These are phyloP conservation scores for Caradrina kadenii DNA, from an alignment of 2,888 invertebrate genomes.

Conservation along the genomic window DNA sequence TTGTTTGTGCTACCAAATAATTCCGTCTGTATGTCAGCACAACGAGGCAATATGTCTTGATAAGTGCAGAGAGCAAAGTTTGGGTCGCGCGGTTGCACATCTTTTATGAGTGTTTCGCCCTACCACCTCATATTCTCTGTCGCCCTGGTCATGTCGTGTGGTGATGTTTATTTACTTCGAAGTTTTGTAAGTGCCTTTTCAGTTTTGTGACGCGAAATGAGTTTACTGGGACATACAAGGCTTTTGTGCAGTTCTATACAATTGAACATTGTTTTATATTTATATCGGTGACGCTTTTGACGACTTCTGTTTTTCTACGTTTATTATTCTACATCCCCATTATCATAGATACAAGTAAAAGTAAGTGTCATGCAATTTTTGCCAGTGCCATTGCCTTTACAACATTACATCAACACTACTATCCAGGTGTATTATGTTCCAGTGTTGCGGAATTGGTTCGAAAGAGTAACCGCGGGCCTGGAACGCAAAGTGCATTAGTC, in stretches of 20 bases:
- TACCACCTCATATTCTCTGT: constrained; percentile 68
- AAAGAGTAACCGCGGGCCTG: no score
- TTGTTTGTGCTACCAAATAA: constrained; percentile 39
- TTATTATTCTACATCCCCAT: no score
- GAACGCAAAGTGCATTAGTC: no score
- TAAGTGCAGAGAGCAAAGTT: constrained; percentile 78
- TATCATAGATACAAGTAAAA: no score
- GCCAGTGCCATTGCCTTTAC: no score
- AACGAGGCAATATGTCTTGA: constrained; percentile 75
- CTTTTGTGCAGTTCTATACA: background rate
- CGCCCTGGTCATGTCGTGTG: constrained; percentile 63
- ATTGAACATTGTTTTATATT: background rate
- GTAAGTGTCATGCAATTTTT: no score
- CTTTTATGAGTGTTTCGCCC: constrained; percentile 69
- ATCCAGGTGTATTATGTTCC: no score
- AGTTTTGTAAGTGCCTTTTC: constrained; percentile 32
- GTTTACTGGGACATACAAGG: constrained; percentile 1
- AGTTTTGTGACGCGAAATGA: constrained; percentile 21
- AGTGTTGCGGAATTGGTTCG: no score
- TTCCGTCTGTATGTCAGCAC: constrained; percentile 60
- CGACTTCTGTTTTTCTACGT: background rate
- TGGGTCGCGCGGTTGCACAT: constrained; percentile 73
- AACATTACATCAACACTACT: no score
- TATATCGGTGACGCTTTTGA: background rate
- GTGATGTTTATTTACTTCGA: constrained; percentile 43